Evolutionary conservation across 2,797 vertebrate species (phyloP), one percentile per base, ranked within the genome.

Genomic region (Lycodopsis pacificus): DNA sequence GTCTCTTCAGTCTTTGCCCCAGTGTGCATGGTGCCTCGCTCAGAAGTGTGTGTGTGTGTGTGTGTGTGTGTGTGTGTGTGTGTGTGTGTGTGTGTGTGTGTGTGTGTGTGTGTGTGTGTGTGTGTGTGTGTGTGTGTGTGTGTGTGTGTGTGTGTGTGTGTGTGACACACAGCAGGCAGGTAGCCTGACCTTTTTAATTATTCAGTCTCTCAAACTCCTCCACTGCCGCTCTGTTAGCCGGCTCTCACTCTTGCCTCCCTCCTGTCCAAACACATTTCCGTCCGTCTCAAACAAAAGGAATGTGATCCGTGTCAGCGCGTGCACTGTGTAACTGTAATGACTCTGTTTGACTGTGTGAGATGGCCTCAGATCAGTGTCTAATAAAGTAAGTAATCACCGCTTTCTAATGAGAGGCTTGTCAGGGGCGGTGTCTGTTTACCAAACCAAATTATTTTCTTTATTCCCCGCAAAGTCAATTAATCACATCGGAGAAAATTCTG

Each of bases 181-280:
- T 92, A 90, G 86, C 84, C 79, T 95, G 94, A 94, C 95, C 94
- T 95, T 95, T 95, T 95, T 88, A 95, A 95, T 95, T 93, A 95
- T 95, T 95, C 90, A 95, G 67, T 85, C 90, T 72, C 85, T 86
- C 84, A 90, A 90, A 91, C 87, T 80, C 88, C 86, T 89, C 86
- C 82, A 66, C 81, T 63, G 83, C 77, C 72, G 66, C 67, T 53
- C 62, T 44, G 4, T 22, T 5, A 53, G 15, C 15, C 51, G 75
- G 73, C 64, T 84, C 79, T 54, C 80, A 76, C 79, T 62, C 58
- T 30, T 6, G 32, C 65, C 44, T 15, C 54, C 51, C 7, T 69
- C 73, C 67, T 63, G 76, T 81, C 86, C 73, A 72, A 76, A 84
- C 84, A 79, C 46, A 59, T 87, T 79, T 83, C 69, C 20, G 17